Base-by-base conservation (phyloP, 53 echinoderm and acorn worm genomes). In the Actinopyga echinites region DNA sequence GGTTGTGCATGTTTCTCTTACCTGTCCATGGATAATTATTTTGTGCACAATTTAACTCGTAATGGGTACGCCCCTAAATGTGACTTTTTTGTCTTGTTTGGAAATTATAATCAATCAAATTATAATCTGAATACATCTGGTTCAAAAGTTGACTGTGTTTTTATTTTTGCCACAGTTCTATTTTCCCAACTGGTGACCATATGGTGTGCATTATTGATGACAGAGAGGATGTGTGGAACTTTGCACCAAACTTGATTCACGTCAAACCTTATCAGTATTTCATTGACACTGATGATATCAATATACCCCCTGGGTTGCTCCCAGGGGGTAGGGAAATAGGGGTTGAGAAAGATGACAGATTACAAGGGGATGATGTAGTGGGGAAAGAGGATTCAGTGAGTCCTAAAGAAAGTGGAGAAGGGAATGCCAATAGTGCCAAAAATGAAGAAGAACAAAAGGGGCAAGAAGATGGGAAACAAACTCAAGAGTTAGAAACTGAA, bases 141-240 rank as follows among this genome's bases (percentile, higher is more conserved):
- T 49, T 49, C 17, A 0, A 20, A 8, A 24, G 31, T 64, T 34
- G 24, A 5, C 29, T 53, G 1, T 13, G 28, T 83, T 19, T 86
- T 37, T 42, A 24, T 42, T 79, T 87, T 26, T 21, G 43, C 56
- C 77, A 8, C 68, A 96, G 99, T 64, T 94, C 99, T 44, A 99
- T 99, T 22, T 99, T 99, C 56, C 99, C 99, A 1, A 78, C 94
- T 83, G 99, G 99, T 61, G 99, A 99, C 83, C 90, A 92, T 74
- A 94, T 99, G 99, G 99, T 97, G 37, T 92, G 92, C 60, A 99
- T 99, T 89, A 99, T 94, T 36, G 94, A 99, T 67, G 99, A 99
- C 69, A 74, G 99, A 57, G 99, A 95, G 30, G 94, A 94, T 37
- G 94, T 99, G 10, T 99, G 94, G 99, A 95, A 87, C 80, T 92